Conservation (phyloP, 2,797 vertebrate species). For the Cirrhinus mrigala region DNA sequence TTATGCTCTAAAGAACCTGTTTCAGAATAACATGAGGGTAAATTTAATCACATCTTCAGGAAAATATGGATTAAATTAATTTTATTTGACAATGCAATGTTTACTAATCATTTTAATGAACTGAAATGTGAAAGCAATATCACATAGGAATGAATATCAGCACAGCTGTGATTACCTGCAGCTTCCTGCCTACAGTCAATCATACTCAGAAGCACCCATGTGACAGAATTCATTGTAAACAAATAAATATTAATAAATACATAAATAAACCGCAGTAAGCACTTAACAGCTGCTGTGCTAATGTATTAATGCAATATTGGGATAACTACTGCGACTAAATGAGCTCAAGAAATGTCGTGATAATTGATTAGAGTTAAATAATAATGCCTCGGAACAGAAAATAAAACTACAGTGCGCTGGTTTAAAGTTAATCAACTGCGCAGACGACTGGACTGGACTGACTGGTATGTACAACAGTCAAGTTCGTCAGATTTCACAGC, state of each 20-base stretch:
- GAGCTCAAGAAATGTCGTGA: neutral
- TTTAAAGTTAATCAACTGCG: neutral
- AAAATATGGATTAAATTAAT: neutral
- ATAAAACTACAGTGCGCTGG: neutral
- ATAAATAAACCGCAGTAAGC: neutral
- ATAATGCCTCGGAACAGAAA: neutral
- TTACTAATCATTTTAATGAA: neutral
- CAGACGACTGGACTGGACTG: neutral
- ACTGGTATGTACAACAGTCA: neutral
- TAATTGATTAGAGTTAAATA: neutral
- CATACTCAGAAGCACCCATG: too few species aligned
- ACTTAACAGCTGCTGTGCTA: neutral
- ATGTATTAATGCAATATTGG: neutral
- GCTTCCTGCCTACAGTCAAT: neutral
- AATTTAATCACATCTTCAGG: neutral
- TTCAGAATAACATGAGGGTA: neutral
- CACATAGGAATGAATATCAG: too few species aligned
- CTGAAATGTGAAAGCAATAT: neutral
- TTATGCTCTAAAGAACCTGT: neutral
- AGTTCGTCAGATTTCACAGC: neutral
- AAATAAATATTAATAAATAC: neutral
- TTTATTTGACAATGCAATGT: neutral
- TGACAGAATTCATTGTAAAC: neutral
- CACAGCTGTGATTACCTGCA: neutral
- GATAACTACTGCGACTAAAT: neutral